Conservation (phyloP, 2,888 invertebrate genomes). For the Sarcophaga carnaria region DNA sequence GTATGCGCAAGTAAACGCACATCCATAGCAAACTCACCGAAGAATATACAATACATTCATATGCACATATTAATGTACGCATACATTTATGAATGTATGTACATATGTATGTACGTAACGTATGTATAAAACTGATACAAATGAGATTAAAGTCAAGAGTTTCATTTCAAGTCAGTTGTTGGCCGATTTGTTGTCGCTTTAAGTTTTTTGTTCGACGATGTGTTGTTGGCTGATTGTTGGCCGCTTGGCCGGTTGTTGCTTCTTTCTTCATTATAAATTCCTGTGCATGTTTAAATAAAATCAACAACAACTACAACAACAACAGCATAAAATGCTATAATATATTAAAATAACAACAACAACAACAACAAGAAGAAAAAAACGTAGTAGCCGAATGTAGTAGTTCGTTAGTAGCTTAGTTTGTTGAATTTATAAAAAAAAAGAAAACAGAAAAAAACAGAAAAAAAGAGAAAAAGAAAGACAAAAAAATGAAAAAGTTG, state of each 20-base stretch:
- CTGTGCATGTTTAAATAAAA: conserved; percentile 51
- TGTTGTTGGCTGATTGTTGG: conserved; percentile 25
- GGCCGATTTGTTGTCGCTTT: conserved; percentile 38
- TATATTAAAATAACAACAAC: not conserved
- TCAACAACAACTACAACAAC: conserved; percentile 10
- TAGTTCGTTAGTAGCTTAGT: conserved; percentile 46
- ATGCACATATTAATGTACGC: not conserved
- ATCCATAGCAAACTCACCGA: too few relatives aligned
- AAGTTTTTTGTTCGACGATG: conserved; percentile 40
- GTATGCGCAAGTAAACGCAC: not conserved
- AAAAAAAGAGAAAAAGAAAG: not conserved
- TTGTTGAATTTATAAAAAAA: conserved; percentile 4
- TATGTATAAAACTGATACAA: not conserved
- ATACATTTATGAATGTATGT: not conserved
- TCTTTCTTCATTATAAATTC: not conserved
- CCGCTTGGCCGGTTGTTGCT: conserved; percentile 39
- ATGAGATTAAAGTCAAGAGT: conserved; percentile 2
- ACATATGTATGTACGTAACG: not conserved
- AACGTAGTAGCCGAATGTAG: conserved; percentile 59
- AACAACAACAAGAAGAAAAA: conserved; percentile 35
- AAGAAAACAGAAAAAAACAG: conserved; percentile 18
- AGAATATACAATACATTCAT: too few relatives aligned
- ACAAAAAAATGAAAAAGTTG: conserved; percentile 7
- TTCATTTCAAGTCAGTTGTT: conserved; percentile 55
- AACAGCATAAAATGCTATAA: not conserved